Conservation (phyloP, 2,797 vertebrate genomes). For the Triplophysa bombifrons region DNA sequence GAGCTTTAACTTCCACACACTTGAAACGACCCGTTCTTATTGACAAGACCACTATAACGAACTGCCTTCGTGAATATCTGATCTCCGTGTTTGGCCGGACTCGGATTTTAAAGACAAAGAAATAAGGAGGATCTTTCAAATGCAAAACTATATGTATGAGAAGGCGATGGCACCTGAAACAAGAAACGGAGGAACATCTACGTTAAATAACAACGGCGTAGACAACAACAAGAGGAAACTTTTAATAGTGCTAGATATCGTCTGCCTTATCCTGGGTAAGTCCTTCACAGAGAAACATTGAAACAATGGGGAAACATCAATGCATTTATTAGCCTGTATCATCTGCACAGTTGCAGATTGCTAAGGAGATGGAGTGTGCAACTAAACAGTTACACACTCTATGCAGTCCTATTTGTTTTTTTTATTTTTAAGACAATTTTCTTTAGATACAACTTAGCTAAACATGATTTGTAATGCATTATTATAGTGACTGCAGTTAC, state of each 20-base stretch:
- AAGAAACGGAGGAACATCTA: conserved; percentile 91
- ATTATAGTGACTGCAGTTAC: no score
- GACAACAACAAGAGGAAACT: conserved; percentile 87
- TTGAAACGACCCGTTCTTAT: conserved; percentile 60
- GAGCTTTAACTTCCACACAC: conserved; percentile 49
- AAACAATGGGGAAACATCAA: not conserved
- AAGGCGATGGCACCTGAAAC: conserved; percentile 94
- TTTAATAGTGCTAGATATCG: conserved; percentile 89
- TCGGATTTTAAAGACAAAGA: conserved; percentile 59
- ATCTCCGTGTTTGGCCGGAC: conserved; percentile 60
- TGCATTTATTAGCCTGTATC: not conserved
- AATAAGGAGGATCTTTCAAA: conserved; percentile 60
- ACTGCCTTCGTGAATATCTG: not conserved
- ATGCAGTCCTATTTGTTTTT: no score
- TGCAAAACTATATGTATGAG: conserved; percentile 98
- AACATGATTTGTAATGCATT: no score
- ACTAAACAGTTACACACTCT: not conserved
- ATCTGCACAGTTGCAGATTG: not conserved
- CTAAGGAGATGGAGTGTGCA: not conserved
- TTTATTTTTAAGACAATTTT: no score
- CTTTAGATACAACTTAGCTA: no score
- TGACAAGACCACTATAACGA: conserved; percentile 15
- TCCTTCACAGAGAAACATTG: not conserved
- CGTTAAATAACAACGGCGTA: conserved; percentile 88
- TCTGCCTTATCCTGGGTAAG: conserved; percentile 96